Conservation (phyloP, 2,797 vertebrate genomes). For the Enteromius thamalakanensis region DNA sequence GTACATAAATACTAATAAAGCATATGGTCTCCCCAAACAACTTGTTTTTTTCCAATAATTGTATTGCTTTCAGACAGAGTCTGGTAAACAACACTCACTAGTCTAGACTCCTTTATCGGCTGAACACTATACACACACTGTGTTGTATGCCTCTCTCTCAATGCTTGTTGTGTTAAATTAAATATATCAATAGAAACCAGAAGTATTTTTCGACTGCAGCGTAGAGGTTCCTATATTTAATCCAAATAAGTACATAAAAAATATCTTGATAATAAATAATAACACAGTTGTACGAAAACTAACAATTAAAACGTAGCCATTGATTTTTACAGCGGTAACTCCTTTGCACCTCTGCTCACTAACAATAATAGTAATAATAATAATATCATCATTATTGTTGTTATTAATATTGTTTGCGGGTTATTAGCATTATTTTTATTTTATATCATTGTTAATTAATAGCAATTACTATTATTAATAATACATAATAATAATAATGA, state of each 20-base stretch:
- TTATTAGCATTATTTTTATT: not conserved
- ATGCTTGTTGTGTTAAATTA: not conserved
- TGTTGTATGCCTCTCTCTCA: not conserved
- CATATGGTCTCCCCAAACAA: not conserved
- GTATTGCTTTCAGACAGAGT: not conserved
- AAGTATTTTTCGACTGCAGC: no score
- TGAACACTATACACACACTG: not conserved
- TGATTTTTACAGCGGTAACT: no score
- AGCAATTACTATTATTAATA: not conserved
- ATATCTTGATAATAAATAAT: not conserved
- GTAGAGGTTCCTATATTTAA: not conserved
- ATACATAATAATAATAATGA: not conserved
- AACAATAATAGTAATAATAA: not conserved
- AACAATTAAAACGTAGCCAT: not conserved
- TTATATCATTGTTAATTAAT: not conserved
- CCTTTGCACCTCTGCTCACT: not conserved
- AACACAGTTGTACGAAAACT: not conserved
- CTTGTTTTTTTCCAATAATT: not conserved
- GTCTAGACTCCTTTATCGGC: not conserved
- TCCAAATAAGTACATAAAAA: not conserved
- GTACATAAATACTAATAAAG: slow-evolving; percentile 8
- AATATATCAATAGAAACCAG: not conserved
- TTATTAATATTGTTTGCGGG: not conserved
- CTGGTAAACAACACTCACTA: not conserved
- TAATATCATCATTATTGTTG: not conserved